Evolutionary conservation across 2,113 vertebrate species (phyloP), one percentile per base, ranked within the genome.

Genomic region (Chloropsis cyanopogon): DNA sequence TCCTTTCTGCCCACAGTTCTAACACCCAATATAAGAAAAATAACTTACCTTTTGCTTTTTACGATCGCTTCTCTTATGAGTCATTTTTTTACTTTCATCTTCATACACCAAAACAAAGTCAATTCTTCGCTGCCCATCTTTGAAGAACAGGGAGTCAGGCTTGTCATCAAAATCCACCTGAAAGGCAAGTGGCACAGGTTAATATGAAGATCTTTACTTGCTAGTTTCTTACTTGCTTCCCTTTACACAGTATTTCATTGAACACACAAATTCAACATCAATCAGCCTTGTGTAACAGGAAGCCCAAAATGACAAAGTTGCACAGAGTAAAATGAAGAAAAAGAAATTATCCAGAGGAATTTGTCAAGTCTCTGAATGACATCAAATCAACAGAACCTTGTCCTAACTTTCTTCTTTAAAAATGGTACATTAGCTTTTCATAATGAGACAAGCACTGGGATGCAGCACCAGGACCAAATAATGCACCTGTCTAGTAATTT

Each of bases 41-140:
- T 41, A 66, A 50, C 68, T 63, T 66, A 99, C 99, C 97, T 97
- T 98, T 71, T 98, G 98, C 39, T 98, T 97, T 90, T 97, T 97
- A 93, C 91, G 95, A 5, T 75, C 61, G 61, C 96, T 97, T 52
- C 97, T 98, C 96, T 98, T 99, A 39, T 98, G 98, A 92, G 94
- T 97, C 0, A 98, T 98, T 94, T 98, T 99, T 94, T 96, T 98
- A 19, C 96, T 98, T 95, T 99, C 99, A 94, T 99, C 99, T 95
- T 99, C 99, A 75, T 99, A 99, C 9, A 98, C 99, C 44, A 99
- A 97, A 92, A 99, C 95, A 93, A 98, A 99, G 96, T 99, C 99
- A 29, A 99, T 98, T 93, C 98, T 97, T 96, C 98, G 94, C 47
- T 98, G 97, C 26, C 98, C 98, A 18, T 99, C 99, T 1, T 98